These are phyloP conservation scores for Erebia ligea DNA, from an alignment of 2,888 invertebrate species.

Conservation along the genomic window DNA sequence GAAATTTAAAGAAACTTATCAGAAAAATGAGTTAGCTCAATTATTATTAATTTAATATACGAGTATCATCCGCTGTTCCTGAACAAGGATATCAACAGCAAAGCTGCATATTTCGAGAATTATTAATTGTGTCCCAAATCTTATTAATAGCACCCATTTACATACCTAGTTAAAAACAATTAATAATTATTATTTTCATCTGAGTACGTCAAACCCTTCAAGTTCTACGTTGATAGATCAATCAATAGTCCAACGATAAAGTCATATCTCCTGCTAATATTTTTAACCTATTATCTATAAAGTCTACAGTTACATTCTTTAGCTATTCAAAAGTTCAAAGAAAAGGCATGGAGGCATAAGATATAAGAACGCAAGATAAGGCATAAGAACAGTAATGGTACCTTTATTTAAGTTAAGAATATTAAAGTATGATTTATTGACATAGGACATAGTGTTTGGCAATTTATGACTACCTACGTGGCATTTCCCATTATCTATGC, in stretches of 20 bases:
- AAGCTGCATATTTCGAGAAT: too few species aligned
- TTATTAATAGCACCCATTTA: too few species aligned
- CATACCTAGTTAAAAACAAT: too few species aligned
- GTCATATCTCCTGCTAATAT: not conserved
- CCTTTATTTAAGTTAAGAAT: not conserved
- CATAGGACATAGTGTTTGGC: constrained; percentile 48
- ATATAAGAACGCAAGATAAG: too few species aligned
- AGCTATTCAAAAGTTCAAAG: not conserved
- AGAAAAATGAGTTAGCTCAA: not conserved
- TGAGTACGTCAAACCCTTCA: too few species aligned
- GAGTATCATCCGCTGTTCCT: too few species aligned
- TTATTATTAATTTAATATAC: too few species aligned
- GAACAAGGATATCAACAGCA: too few species aligned
- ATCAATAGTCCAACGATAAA: not conserved
- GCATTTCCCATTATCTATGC: constrained; percentile 77
- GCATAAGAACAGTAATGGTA: not conserved
- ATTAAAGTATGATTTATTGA: constrained; percentile 49
- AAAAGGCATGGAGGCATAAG: not conserved
- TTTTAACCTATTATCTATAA: not conserved
- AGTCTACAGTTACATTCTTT: not conserved
- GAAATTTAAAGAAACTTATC: too few species aligned
- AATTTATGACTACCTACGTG: constrained; percentile 67
- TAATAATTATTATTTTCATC: too few species aligned
- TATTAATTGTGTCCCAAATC: too few species aligned
- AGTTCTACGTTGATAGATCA: not conserved